Conservation (phyloP, 2,113 vertebrate species). For the Strix aluco region DNA sequence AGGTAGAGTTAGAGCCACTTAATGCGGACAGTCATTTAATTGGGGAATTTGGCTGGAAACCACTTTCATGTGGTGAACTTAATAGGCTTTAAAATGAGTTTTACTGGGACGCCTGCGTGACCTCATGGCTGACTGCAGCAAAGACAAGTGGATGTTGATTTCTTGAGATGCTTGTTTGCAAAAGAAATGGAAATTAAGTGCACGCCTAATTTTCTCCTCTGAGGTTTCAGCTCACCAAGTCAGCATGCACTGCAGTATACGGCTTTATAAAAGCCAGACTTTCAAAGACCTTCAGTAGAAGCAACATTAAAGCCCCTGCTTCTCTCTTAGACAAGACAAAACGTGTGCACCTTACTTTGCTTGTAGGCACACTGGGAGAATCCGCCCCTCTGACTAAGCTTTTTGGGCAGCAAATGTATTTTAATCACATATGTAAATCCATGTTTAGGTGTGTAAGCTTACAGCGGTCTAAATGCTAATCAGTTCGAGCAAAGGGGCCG, state of each 20-base stretch:
- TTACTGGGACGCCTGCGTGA: neutral
- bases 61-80: slow-evolving; percentile 51
- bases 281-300: neutral
- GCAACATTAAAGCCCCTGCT: neutral
- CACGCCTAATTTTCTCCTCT: neutral
- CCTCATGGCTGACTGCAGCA: neutral
- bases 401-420: neutral
- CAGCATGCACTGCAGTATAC: neutral
- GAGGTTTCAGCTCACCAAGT: neutral
- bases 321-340: neutral
- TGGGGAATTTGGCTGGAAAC: slow-evolving; percentile 20
- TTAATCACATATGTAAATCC: slow-evolving; percentile 8
- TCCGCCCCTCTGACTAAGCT: slow-evolving; percentile 19
- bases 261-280: accelerated
- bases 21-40: neutral
- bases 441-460: neutral
- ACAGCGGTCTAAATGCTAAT: neutral
- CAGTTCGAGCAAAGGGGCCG: neutral
- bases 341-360: neutral
- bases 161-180: neutral
- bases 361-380: neutral
- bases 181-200: neutral
- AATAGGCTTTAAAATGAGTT: slow-evolving; percentile 39
- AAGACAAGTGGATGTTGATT: neutral
- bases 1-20: neutral